Conservation (phyloP, 2,113 vertebrate genomes). For the Phycodurus eques region DNA sequence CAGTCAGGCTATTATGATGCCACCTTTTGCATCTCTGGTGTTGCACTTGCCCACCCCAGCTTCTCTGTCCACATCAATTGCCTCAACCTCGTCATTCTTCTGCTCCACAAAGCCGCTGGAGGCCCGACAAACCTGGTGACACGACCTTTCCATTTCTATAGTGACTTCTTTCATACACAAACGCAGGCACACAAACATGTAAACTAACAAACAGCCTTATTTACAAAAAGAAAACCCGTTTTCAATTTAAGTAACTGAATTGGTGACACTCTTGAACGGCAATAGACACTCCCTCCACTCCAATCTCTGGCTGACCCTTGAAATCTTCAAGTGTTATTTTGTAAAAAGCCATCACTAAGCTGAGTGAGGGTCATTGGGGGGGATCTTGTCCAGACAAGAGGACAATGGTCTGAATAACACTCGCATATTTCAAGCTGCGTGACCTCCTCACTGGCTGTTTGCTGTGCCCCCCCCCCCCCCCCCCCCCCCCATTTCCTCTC, state of each 20-base stretch:
- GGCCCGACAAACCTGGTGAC: slow-evolving; percentile 31
- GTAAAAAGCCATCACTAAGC: slow-evolving; percentile 25
- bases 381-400: slow-evolving; percentile 16
- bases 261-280: slow-evolving; percentile 13
- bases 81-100: slow-evolving; percentile 37
- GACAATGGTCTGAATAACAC: slow-evolving; percentile 44
- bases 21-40: slow-evolving; percentile 9
- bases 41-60: slow-evolving; percentile 2
- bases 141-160: slow-evolving; percentile 29
- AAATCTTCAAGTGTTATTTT: slow-evolving; percentile 29
- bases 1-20: slow-evolving; percentile 21
- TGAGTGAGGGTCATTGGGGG: slow-evolving; percentile 32
- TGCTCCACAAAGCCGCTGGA: slow-evolving; percentile 28
- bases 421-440: slow-evolving; percentile 30
- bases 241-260: neutral
- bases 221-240: neutral
- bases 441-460: slow-evolving; percentile 37
- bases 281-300: neutral
- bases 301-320: slow-evolving; percentile 32
- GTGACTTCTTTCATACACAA: slow-evolving; percentile 21
- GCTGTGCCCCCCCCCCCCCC: slow-evolving; percentile 5
- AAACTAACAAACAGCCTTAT: neutral
- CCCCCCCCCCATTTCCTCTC: neutral
- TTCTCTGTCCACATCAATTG: slow-evolving; percentile 27
- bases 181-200: slow-evolving; percentile 3